phyloP scores from a whole-genome alignment of 2,797 vertebrate species.

The Poecilia picta region DNA sequence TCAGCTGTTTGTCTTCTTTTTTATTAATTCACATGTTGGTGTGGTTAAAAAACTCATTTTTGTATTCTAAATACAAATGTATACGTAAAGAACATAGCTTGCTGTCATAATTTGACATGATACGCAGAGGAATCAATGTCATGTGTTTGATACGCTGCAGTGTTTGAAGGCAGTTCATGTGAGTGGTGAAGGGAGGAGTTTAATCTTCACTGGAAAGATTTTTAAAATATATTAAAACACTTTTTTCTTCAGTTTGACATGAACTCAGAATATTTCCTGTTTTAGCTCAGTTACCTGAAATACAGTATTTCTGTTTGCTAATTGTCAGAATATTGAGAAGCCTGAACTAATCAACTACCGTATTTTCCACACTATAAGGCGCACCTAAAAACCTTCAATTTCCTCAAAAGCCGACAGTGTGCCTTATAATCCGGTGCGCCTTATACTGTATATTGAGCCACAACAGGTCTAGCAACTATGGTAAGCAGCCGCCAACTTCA shows the following conservation, averaged over 20 bases:
- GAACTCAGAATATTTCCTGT: background rate
- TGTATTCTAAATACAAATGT: slow-evolving; percentile 84
- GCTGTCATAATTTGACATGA: slow-evolving; percentile 37
- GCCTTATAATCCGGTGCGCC: too few species aligned
- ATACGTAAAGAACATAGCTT: slow-evolving; percentile 67
- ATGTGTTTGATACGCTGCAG: background rate
- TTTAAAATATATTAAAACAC: background rate
- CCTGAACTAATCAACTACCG: background rate
- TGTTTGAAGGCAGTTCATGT: background rate
- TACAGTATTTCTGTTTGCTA: background rate
- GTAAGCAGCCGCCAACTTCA: too few species aligned
- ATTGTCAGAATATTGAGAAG: background rate
- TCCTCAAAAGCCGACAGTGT: too few species aligned
- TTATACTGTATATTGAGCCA: too few species aligned
- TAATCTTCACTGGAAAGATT: background rate
- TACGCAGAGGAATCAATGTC: background rate
- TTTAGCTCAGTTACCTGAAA: background rate
- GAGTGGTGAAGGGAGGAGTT: slow-evolving; percentile 1
- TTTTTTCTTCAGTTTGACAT: background rate
- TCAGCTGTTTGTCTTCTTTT: slow-evolving; percentile 78
- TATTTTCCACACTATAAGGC: too few species aligned
- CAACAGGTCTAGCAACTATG: too few species aligned
- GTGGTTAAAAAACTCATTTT: slow-evolving; percentile 79
- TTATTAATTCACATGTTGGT: slow-evolving; percentile 80
- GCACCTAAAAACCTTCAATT: too few species aligned